phyloP scores from a whole-genome alignment of 2,113 vertebrate species.

The Phocoena sinus region DNA sequence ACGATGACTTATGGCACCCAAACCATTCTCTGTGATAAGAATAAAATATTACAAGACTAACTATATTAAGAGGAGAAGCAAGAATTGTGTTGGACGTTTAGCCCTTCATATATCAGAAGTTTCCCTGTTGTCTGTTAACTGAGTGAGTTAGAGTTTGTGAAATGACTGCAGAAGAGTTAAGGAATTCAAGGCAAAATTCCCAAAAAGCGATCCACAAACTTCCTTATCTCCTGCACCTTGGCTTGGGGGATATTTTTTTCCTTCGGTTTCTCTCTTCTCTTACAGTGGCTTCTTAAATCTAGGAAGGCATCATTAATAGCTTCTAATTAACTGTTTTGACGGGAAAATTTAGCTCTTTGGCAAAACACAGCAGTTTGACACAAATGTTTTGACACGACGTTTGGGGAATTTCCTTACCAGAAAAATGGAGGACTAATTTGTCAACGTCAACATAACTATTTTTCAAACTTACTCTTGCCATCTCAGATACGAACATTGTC shows the following conservation, averaged over 20 bases:
- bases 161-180: background rate
- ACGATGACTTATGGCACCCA: slow-evolving; percentile 50
- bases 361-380: slow-evolving; percentile 45
- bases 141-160: background rate
- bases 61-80: slow-evolving; percentile 27
- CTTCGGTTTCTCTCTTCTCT: background rate
- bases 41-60: slow-evolving; percentile 51
- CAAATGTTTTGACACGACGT: slow-evolving; percentile 58
- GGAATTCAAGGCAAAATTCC: background rate
- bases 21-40: slow-evolving; percentile 43
- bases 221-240: background rate
- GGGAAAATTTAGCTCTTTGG: slow-evolving; percentile 31
- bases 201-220: background rate
- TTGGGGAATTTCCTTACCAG: slow-evolving; percentile 3
- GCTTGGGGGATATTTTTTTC: background rate
- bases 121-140: background rate
- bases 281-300: slow-evolving; percentile 32
- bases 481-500: background rate
- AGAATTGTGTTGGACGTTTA: slow-evolving; percentile 37
- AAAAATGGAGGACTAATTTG: slow-evolving; percentile 6
- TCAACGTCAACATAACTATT: background rate
- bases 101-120: background rate
- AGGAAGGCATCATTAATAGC: slow-evolving; percentile 45
- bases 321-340: slow-evolving; percentile 70
- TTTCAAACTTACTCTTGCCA: background rate